Percentiles rank a stretch among this genome's conserved stretches.
phyloP scores from a whole-genome alignment of 2,888 invertebrate genomes.

The Siphonodentalium dalli region DNA sequence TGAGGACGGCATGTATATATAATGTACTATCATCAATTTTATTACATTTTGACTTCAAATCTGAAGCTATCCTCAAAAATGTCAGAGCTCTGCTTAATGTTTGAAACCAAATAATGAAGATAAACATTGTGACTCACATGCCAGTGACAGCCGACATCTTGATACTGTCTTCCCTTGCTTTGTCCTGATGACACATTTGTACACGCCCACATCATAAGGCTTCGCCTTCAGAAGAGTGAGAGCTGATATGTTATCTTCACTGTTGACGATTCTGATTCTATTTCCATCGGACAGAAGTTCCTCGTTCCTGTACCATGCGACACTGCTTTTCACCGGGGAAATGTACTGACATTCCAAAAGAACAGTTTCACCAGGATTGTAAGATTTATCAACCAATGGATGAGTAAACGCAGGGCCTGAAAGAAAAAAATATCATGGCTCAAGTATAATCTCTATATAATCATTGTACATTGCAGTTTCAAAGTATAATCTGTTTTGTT shows the following conservation, averaged over 20 bases:
- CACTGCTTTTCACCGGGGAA: slow-evolving; percentile 68
- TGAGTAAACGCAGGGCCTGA: slow-evolving; percentile 76
- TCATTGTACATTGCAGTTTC: too few relatives aligned
- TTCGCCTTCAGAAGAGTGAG: slow-evolving; percentile 65
- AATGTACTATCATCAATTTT: too few relatives aligned
- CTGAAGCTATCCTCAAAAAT: too few relatives aligned
- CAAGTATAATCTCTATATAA: too few relatives aligned
- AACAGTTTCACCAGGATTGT: slow-evolving; percentile 71
- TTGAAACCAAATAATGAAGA: too few relatives aligned
- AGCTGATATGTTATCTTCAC: slow-evolving; percentile 61
- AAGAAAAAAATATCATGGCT: too few relatives aligned
- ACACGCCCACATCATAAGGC: slow-evolving; percentile 84
- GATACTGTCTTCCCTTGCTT: slow-evolving; percentile 71
- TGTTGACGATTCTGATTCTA: slow-evolving; percentile 39
- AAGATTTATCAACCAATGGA: slow-evolving; percentile 85
- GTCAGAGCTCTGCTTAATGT: too few relatives aligned
- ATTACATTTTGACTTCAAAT: too few relatives aligned
- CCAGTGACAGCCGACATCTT: too few relatives aligned
- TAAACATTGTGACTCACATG: too few relatives aligned
- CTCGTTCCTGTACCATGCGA: slow-evolving; percentile 64
- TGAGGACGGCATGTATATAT: too few relatives aligned
- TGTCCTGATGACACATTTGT: slow-evolving; percentile 93
- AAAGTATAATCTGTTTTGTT: too few relatives aligned
- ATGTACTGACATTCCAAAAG: slow-evolving; percentile 47
- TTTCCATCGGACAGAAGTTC: slow-evolving; percentile 54